Evolutionary conservation across 2,113 vertebrate genomes (phyloP), one percentile per base, ranked within the genome.

Genomic region (Azemiops feae): DNA sequence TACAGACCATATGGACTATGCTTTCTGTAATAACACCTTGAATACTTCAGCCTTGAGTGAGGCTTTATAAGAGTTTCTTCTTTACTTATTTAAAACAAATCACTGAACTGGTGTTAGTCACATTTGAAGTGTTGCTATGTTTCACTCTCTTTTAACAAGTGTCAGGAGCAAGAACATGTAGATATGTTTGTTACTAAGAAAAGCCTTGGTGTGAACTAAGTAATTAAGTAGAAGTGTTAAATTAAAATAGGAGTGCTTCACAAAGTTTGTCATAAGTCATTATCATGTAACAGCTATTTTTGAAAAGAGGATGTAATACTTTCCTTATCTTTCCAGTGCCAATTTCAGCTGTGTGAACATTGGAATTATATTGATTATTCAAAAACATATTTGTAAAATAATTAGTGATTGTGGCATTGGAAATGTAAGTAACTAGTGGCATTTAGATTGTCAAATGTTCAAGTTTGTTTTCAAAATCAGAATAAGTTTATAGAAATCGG

Each of bases 221-320:
- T 93, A 96, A 96, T 96, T 93, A 95, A 94, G 94, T 25, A 93
- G 96, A 95, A 95, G 97, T 96, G 96, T 95, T 94, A 94, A 96
- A 96, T 95, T 91, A 85, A 92, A 94, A 92, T 64, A 85, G 88
- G 11, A 54, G 0, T 60, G 85, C 85, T 92, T 94, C 85, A 93
- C 47, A 64, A 43, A 95, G 94, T 34, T 91, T 69, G 10, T 39
- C 53, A 55, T 55, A 74, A 57, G 96, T 92, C 50, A 43, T 0
- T n/a, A 52, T 92, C 94, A 50, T 25, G 58, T 89, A 93, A 23
- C 45, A 34, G 22, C 93, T 96, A 94, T 97, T 96, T 97, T 95
- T 96, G 94, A 55, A 34, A 0, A 2, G 85, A 81, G 69, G n/a
- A 91, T 95, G 91, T 39, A 90, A 88, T 85, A 87, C 27, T 95